Conservation (phyloP, 2,888 invertebrate genomes). For the Trichogramma dendrolimi region DNA sequence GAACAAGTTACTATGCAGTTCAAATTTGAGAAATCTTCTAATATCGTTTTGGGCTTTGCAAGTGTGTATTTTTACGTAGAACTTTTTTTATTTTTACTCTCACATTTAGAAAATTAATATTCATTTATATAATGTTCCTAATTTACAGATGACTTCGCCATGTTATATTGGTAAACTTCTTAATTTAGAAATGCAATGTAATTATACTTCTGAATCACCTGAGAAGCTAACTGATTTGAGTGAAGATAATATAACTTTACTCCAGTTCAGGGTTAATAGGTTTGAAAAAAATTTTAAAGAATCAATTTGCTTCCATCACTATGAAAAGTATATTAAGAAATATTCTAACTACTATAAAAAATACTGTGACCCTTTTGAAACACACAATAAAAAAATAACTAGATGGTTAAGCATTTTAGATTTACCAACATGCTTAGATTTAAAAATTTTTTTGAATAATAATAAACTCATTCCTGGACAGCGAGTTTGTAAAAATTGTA, state of each 20-base stretch:
- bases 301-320: neutral
- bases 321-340: neutral
- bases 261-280: neutral
- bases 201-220: too few species aligned
- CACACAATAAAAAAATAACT: neutral
- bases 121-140: too few species aligned
- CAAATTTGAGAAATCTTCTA: too few species aligned
- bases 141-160: too few species aligned
- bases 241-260: neutral
- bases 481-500: neutral
- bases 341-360: neutral
- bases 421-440: neutral
- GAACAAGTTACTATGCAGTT: too few species aligned
- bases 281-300: neutral
- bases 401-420: neutral
- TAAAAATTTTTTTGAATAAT: neutral
- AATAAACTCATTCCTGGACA: neutral
- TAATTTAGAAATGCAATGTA: too few species aligned
- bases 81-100: too few species aligned
- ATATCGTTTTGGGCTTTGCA: too few species aligned
- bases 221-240: neutral
- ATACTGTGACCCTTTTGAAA: neutral
- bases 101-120: too few species aligned
- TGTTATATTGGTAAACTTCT: too few species aligned
- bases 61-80: too few species aligned